Evolutionary conservation across 2,797 vertebrate species (phyloP), one percentile per base, ranked within the genome.

Genomic region (Xenentodon cancila): DNA sequence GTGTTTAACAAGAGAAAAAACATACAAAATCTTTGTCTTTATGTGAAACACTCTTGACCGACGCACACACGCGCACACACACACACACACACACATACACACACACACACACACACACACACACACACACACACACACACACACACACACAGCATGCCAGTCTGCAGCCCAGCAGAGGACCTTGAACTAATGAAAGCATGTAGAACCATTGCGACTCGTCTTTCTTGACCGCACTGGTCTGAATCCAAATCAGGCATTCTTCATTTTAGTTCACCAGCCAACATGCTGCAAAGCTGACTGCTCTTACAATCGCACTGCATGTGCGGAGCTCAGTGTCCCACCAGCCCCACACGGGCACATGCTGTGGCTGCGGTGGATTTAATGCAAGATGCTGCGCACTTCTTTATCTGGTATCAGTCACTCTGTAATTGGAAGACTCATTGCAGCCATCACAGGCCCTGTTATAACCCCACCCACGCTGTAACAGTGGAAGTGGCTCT

Each of bases 351-450:
- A 77, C 69, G 79, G 80, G 70, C 81, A 84, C 76, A 86, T 77
- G 84, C 77, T 83, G 83, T 49, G 71, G 80, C 84, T 79, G 74
- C 73, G 76, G 80, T 77, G 68, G 73, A 80, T 74, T 73, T 80
- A 86, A 86, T 79, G 79, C 73, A 64, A 77, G 82, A 82, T 80
- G 78, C 85, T 75, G 68, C 82, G 64, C 77, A 72, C 75, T 71
- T 84, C 79, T 80, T 89, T 85, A 81, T 85, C 77, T 90, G 88
- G 80, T 85, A 84, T 84, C 85, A 81, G 89, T 84, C 84, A 68
- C 73, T 78, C 84, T 88, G 81, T 91, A 89, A 92, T 87, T 88
- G 85, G 80, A 78, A 61, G 79, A 86, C 84, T 84, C 30, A 43
- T 65, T 64, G 68, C 75, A 80, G 64, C 66, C 77, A 77, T 81